Conservation (phyloP, 2,888 invertebrate genomes). For the Cancer borealis region DNA sequence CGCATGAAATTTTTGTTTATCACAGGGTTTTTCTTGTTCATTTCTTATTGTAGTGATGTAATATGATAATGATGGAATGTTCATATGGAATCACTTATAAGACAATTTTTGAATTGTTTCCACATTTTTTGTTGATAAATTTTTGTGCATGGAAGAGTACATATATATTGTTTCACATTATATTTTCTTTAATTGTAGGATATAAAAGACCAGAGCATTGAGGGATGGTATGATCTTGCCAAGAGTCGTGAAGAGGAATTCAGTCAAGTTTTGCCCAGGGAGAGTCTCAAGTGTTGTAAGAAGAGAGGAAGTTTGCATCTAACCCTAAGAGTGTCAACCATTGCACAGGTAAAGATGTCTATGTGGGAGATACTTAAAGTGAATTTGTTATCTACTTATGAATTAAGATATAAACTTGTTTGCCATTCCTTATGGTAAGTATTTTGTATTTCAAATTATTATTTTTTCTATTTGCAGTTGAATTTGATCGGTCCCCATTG, state of each 20-base stretch:
- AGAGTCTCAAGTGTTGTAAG: conserved; percentile 36
- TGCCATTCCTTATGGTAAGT: background rate
- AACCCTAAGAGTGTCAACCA: conserved; percentile 45
- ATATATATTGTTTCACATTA: background rate
- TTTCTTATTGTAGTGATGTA: no score
- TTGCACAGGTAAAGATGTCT: conserved; percentile 35
- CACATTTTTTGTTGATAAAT: background rate
- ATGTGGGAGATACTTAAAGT: background rate
- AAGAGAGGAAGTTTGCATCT: conserved; percentile 53
- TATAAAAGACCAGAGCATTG: conserved; percentile 46
- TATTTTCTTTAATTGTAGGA: conserved; percentile 47
- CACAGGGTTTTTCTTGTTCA: no score
- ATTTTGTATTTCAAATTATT: background rate
- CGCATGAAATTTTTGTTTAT: no score
- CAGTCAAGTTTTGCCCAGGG: background rate
- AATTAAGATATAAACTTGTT: background rate
- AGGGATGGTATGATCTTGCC: conserved; percentile 53
- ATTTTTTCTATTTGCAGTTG: conserved; percentile 44
- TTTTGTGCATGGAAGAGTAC: background rate
- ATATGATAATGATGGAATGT: no score
- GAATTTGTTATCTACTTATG: no score
- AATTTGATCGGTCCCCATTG: conserved; percentile 63
- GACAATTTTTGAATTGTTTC: background rate
- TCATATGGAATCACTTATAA: no score
- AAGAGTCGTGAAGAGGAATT: conserved; percentile 50